These are phyloP conservation scores for Tribolium freemani DNA, from an alignment of 2,888 invertebrate genomes.

Conservation along the genomic window DNA sequence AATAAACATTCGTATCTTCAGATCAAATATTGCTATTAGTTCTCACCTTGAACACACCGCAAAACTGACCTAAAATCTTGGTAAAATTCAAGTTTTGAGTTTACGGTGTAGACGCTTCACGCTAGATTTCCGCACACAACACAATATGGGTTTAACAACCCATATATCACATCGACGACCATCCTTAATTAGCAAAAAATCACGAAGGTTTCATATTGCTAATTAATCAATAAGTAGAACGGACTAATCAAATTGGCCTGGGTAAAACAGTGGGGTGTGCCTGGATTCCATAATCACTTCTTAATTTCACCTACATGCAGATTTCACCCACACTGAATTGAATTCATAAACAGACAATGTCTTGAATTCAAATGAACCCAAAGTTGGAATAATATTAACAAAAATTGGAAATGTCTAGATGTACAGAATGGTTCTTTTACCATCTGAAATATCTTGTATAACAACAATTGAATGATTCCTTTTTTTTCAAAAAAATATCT, in stretches of 20 bases:
- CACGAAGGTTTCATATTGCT: neutral
- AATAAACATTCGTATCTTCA: constrained; percentile 1
- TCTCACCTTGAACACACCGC: neutral
- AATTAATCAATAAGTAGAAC: constrained; percentile 28
- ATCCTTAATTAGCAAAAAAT: constrained; percentile 30
- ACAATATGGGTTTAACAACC: constrained; percentile 24
- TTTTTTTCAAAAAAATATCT: too few relatives aligned
- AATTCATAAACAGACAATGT: too few relatives aligned
- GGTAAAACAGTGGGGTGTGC: constrained; percentile 18
- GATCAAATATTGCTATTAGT: constrained; percentile 2
- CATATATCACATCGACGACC: constrained; percentile 15
- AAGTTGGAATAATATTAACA: too few relatives aligned
- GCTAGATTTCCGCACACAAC: constrained; percentile 32
- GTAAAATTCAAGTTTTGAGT: too few relatives aligned
- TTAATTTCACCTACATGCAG: constrained; percentile 2
- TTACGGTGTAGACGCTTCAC: constrained; percentile 6
- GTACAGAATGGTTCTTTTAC: too few relatives aligned
- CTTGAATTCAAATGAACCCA: too few relatives aligned
- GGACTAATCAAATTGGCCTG: constrained; percentile 25
- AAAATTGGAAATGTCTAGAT: too few relatives aligned
- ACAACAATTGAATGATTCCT: too few relatives aligned
- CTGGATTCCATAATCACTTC: constrained; percentile 11
- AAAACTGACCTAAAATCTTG: too few relatives aligned
- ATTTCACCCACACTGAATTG: neutral
- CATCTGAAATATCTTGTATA: too few relatives aligned